Base-by-base conservation (phyloP, 2,888 invertebrate genomes). In the Drosophila paracracens region DNA sequence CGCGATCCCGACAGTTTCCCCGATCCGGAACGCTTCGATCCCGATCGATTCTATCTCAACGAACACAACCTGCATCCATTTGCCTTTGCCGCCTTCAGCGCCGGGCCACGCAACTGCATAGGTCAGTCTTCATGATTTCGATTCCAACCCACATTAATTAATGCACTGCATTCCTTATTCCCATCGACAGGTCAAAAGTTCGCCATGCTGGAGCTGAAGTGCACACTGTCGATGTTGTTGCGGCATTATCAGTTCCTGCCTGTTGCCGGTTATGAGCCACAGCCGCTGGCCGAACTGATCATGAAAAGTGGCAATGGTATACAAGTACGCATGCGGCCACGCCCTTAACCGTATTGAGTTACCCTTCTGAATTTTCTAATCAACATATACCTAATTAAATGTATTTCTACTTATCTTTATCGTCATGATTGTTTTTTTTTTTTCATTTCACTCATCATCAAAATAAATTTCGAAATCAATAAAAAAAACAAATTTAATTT, bases 1-100 rank as follows among this genome's bases (percentile, higher is more conserved):
- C 93, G 94, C 33, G 92, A 94, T 82, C 93, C 94, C 2, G 89
- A 91, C 3, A 83, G 93, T 38, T 95, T 94, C 83, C 93, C 94
- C 7, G 86, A 95, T 53, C 94, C 94, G 0, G 91, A 92, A 29
- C 84, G 88, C 66, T 93, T 93, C 57, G 82, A 91, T 75, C 93
- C 93, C 3, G 90, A 92, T 50, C 77, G 93, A n/a, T 93, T 93
- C 80, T 81, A 92, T 59, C 65, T 74, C 3, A 79, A 78, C 27
- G 89, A 91, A 53, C 81, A 88, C 21, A 82, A 88, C 16, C 64
- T 91, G 72, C 92, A 93, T 86, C 92, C 93, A 0, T 93, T 90
- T 56, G 87, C 93, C 4, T 92, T 90, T 81, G 88, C 92, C 29
- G 91, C 91, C 21, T 93, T 93, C 58, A 93, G 93, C 63, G 93